Conservation (phyloP, 2,888 invertebrate genomes). For the Acrobasis repandana region DNA sequence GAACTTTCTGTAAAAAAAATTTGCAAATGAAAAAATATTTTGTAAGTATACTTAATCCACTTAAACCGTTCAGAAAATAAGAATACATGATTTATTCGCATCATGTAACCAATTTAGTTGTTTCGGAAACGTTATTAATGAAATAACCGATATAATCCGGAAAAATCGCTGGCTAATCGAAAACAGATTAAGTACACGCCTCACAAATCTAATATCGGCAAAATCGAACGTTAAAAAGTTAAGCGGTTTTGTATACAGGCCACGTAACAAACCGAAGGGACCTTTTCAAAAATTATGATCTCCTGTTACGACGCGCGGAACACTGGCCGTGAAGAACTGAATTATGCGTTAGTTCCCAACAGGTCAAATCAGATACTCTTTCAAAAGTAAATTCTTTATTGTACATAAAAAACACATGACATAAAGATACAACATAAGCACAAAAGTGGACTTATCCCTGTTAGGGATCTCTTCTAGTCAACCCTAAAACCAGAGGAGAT, state of each 20-base stretch:
- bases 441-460: too few relatives aligned
- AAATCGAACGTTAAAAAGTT: conserved; percentile 33
- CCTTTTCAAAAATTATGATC: conserved; percentile 66
- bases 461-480: too few relatives aligned
- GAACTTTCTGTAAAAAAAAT: too few relatives aligned
- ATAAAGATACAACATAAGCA: too few relatives aligned
- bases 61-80: neutral
- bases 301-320: conserved; percentile 36
- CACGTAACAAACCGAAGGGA: conserved; percentile 58
- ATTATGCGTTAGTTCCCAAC: too few relatives aligned
- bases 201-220: conserved; percentile 35
- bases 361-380: too few relatives aligned
- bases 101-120: conserved; percentile 16
- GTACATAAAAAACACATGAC: too few relatives aligned
- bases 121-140: conserved; percentile 15
- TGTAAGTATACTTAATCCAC: too few relatives aligned
- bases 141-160: conserved; percentile 16
- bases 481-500: too few relatives aligned
- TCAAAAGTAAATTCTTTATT: too few relatives aligned
- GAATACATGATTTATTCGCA: conserved; percentile 1
- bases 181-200: conserved; percentile 16
- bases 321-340: neutral
- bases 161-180: conserved; percentile 19
- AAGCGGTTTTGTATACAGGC: conserved; percentile 46
- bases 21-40: too few relatives aligned